Evolutionary conservation across 2,113 vertebrate species (phyloP).

Genomic region (Ranitomeya variabilis): DNA sequence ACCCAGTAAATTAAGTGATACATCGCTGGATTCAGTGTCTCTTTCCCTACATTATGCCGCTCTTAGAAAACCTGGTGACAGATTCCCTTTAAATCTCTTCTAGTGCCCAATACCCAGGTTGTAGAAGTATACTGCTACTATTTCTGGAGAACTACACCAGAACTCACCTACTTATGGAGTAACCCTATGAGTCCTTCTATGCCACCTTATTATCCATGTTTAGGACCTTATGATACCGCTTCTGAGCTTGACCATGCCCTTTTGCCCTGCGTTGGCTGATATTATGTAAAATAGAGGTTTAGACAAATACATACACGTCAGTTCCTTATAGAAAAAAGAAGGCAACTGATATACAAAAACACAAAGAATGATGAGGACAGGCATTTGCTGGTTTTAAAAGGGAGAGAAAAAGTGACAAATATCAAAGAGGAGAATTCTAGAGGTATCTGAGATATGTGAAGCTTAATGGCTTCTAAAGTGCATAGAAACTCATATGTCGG

Average conservation of each 20-base stretch:
- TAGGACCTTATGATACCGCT: neutral
- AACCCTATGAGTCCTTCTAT: neutral
- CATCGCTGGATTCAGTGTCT: too few species aligned
- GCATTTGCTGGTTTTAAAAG: constrained; percentile 31
- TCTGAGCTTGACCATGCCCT: neutral
- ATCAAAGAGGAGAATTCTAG: constrained; percentile 36
- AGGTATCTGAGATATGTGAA: constrained; percentile 51
- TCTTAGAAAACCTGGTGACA: too few species aligned
- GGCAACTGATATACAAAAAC: constrained; percentile 13
- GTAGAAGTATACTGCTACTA: neutral
- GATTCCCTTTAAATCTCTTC: too few species aligned
- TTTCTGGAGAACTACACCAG: neutral
- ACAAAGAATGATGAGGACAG: constrained; percentile 4
- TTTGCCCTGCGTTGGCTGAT: neutral
- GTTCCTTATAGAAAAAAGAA: neutral
- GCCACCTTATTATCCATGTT: neutral
- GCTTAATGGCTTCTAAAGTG: constrained; percentile 58
- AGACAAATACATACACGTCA: neutral
- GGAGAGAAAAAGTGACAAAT: constrained; percentile 28
- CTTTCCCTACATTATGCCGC: too few species aligned
- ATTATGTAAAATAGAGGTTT: neutral
- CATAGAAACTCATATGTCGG: constrained; percentile 41
- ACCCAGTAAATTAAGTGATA: too few species aligned
- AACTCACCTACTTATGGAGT: neutral
- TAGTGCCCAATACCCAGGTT: too few species aligned